Percentiles rank a stretch among this genome's conserved stretches.
phyloP scores from a whole-genome alignment of 2,888 invertebrate species.

The Tholera decimalis region DNA sequence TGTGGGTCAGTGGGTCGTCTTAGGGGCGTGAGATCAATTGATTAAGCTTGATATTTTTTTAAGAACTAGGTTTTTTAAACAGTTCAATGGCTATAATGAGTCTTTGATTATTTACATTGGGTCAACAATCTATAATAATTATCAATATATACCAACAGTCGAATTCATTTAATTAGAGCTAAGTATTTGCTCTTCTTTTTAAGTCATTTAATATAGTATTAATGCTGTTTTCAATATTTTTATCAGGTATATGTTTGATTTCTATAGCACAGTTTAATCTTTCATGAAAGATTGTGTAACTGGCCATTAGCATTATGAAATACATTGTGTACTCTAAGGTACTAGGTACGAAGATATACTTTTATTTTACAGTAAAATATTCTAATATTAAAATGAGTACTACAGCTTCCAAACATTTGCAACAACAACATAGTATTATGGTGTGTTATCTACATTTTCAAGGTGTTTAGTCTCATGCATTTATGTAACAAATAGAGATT shows the following conservation, averaged over 20 bases:
- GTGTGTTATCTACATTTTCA: constrained; percentile 39
- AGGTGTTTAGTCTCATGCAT: constrained; percentile 40
- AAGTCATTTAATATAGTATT: too few relatives aligned
- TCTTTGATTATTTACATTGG: too few relatives aligned
- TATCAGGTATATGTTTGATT: neutral
- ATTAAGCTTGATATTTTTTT: too few relatives aligned
- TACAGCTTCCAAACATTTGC: neutral
- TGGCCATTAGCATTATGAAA: constrained; percentile 16
- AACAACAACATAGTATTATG: constrained; percentile 12
- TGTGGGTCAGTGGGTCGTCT: too few relatives aligned
- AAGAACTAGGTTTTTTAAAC: too few relatives aligned
- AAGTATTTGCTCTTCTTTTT: too few relatives aligned
- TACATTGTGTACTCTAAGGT: neutral
- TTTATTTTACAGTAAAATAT: neutral
- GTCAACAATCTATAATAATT: too few relatives aligned
- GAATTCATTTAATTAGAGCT: too few relatives aligned
- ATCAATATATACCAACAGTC: too few relatives aligned
- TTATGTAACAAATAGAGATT: constrained; percentile 48
- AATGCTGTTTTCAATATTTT: neutral
- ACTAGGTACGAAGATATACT: too few relatives aligned
- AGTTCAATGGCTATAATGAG: too few relatives aligned
- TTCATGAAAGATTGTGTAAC: constrained; percentile 40
- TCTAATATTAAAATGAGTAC: neutral
- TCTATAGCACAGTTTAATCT: neutral
- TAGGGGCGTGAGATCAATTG: too few relatives aligned